phyloP scores from a whole-genome alignment of 23 tunicate species.

The Halocynthia roretzi region DNA sequence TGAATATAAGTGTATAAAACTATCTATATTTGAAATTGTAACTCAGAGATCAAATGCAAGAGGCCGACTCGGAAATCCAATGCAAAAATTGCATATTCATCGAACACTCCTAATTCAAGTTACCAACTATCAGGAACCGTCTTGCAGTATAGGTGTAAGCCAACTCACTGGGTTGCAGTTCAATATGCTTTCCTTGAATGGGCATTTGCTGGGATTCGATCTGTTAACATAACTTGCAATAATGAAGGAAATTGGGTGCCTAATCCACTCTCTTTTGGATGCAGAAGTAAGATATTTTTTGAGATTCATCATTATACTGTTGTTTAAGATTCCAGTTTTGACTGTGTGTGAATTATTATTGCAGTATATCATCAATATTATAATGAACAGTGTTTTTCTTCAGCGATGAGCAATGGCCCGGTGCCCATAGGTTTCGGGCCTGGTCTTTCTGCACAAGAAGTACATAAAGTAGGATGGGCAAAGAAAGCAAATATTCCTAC shows the following conservation, averaged over 20 bases:
- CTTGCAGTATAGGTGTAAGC: conserved; percentile 22
- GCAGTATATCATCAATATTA: no score
- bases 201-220: conserved; percentile 41
- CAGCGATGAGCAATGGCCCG: conserved; percentile 49
- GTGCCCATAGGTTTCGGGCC: conserved; percentile 45
- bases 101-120: not conserved
- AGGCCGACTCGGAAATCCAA: conserved; percentile 25
- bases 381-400: not conserved
- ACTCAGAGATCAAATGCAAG: conserved; percentile 34
- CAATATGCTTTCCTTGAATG: conserved; percentile 53
- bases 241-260: conserved; percentile 44
- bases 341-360: conserved; percentile 1
- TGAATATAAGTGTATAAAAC: not conserved
- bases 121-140: conserved; percentile 6
- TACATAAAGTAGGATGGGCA: conserved; percentile 25
- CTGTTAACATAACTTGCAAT: conserved; percentile 22
- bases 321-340: no score
- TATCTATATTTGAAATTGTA: not conserved
- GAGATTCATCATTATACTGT: not conserved
- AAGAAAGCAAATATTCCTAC: conserved; percentile 13
- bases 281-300: conserved; percentile 41
- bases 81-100: not conserved
- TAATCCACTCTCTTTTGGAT: conserved; percentile 48
- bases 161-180: conserved; percentile 39
- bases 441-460: conserved; percentile 25